Evolutionary conservation across 2,113 vertebrate genomes (phyloP), one percentile per base, ranked within the genome.

Genomic region (Paramisgurnus dabryanus): DNA sequence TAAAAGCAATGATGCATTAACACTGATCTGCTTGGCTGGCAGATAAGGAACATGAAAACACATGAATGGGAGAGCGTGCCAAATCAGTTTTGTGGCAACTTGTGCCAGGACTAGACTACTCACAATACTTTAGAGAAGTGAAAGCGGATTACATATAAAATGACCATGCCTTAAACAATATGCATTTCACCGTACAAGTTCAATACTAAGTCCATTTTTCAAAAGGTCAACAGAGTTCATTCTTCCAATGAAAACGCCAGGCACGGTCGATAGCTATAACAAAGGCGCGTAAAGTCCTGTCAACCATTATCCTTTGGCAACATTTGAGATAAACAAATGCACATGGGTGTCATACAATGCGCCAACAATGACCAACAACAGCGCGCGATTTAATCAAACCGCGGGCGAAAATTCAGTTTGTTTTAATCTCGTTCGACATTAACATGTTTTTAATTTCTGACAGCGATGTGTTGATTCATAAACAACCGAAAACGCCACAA

Each of bases 311-410:
- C 8, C 40, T 12, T 7, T 17, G 50, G 10, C 61, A 27, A 11
- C 40, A 64, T 34, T 76, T 50, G 6, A 43, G 73, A 76, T 76
- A 64, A 76, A 76, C 73, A 76, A 76, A 76, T 60, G 73, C 73
- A 76, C 73, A 76, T 64, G 73, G 60, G 58, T 18, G 50, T 63
- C 57, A 64, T 7, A 76, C 73, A 76, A 64, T 27, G 43, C 60
- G 73, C 43, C 73, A 64, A 60, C 55, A 73, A 50, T 39, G 1
- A n/a, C 6, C 17, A 76, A 50, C 45, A 27, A 11, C 69, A 72
- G 45, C 27, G 61, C 45, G 63, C 34, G 10, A 13, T 55, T 41
- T 1, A 40, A 18, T 17, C 13, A 12, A 15, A 41, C 15, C 1
- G 61, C 74, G 50, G 47, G 47, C 47, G 27, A 34, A 47, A 47